Base-by-base conservation (phyloP, 2,888 invertebrate genomes). In the Lymantria monacha region DNA sequence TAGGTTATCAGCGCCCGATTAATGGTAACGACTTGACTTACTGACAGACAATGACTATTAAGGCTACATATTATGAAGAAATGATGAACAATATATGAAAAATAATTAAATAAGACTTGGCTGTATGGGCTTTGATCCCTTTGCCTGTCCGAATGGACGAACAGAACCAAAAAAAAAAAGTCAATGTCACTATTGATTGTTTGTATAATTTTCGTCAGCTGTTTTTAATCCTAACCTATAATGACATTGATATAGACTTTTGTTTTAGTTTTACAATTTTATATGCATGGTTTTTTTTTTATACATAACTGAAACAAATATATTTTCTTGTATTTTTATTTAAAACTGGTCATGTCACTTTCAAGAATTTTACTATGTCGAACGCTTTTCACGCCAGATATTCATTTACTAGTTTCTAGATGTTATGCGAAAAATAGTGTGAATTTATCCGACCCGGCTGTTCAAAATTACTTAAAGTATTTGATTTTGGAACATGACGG, bases 401-500 rank as follows among this genome's bases (percentile, higher is more conserved):
- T 72, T 59, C 46, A 69, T 45, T 60, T 59, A 41, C 47, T 69
- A 14, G 42, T 74, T 9, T 61, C 64, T n/a, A 77, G 70, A 63
- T 74, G 69, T 66, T 80, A 79, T 59, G 80, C 87, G 7, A 80
- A 84, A 66, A 84, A 79, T 58, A 42, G 61, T 40, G 60, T 91
- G 22, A 87, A 91, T 67, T 66, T 92, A 48, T 69, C 83, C 0
- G 89, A 91, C 48, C 82, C 87, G 30, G 81, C 81, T 0, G 76
- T 93, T n/a, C 91, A 92, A 65, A 81, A 77, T 13, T 94, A 92
- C 68, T 76, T 94, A 10, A 91, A 90, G 61, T 77, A 83, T 48
- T 70, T 94, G 31, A 86, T 92, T 45, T 53, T 87, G 13, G 93
- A 93, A 74, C 93, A 93, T 65, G 92, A 93, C 56, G 78, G 81